Evolutionary conservation across 2,113 vertebrate species (phyloP).

Genomic region (Actenoides lindsayi): DNA sequence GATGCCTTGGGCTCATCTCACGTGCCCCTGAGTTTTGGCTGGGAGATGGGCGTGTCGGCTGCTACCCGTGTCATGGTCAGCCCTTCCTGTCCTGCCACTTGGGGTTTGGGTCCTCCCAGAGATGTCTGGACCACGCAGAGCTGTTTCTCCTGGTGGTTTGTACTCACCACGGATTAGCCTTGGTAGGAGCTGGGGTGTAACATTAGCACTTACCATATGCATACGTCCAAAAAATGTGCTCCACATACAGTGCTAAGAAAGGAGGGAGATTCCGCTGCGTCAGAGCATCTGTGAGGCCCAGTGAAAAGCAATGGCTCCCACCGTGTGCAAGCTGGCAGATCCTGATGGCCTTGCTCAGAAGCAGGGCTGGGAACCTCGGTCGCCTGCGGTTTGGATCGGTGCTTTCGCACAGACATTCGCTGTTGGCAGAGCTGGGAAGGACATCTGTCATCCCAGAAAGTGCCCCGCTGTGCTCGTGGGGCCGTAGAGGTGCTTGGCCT

Average conservation of each 20-base stretch:
- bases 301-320: background rate
- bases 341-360: background rate
- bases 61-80: rapidly evolving
- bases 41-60: background rate
- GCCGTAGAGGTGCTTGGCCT: rapidly evolving
- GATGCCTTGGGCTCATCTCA: background rate
- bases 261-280: background rate
- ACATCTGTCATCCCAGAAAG: background rate
- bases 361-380: background rate
- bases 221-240: background rate
- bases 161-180: rapidly evolving
- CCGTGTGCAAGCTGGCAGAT: conserved; percentile 39
- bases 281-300: conserved; percentile 39
- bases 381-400: rapidly evolving
- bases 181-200: background rate
- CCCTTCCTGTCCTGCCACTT: background rate
- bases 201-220: rapidly evolving
- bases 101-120: background rate
- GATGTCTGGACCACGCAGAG: rapidly evolving
- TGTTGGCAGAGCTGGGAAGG: background rate
- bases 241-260: background rate
- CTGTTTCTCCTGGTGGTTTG: background rate
- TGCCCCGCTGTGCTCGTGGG: rapidly evolving
- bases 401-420: rapidly evolving
- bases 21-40: background rate